These are phyloP conservation scores for Cromileptes altivelis DNA, from an alignment of 2,113 vertebrate species.

Conservation along the genomic window DNA sequence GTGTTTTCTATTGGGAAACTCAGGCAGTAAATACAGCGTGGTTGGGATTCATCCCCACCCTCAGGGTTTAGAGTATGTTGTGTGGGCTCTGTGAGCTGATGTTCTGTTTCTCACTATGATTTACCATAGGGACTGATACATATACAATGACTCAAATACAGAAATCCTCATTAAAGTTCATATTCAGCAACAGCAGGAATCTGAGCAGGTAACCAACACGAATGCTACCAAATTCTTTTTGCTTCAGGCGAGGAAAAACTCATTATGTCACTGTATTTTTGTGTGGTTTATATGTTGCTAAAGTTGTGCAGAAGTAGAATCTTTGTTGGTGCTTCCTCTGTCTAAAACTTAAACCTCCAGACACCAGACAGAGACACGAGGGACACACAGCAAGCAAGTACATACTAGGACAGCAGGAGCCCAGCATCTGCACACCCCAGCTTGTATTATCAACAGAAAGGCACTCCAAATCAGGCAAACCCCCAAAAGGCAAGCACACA, in stretches of 20 bases:
- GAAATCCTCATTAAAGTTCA: neutral
- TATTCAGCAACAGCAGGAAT: slow-evolving; percentile 23
- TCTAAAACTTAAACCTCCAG: slow-evolving; percentile 21
- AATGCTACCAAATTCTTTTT: slow-evolving; percentile 14
- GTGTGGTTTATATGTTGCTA: neutral
- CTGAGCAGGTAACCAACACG: slow-evolving; percentile 1
- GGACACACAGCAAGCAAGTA: slow-evolving; percentile 32
- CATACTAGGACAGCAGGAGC: slow-evolving; percentile 15
- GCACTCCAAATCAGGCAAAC: slow-evolving; percentile 58
- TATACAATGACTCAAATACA: slow-evolving; percentile 11
- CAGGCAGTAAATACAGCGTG: slow-evolving; percentile 35
- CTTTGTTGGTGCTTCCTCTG: neutral
- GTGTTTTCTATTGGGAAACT: slow-evolving; percentile 47
- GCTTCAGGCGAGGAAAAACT: slow-evolving; percentile 17
- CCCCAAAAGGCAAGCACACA: slow-evolving; percentile 60
- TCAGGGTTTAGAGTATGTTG: slow-evolving; percentile 33
- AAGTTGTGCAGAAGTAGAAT: slow-evolving; percentile 13
- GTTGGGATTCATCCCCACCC: slow-evolving; percentile 45
- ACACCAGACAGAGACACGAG: slow-evolving; percentile 19
- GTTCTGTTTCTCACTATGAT: slow-evolving; percentile 32
- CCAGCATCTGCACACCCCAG: slow-evolving; percentile 38
- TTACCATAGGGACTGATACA: slow-evolving; percentile 21
- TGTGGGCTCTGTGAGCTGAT: slow-evolving; percentile 38
- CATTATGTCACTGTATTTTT: slow-evolving; percentile 5
- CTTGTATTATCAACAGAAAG: slow-evolving; percentile 57